These are phyloP conservation scores for Engystomops pustulosus DNA, from an alignment of 2,113 vertebrate genomes.

Conservation along the genomic window DNA sequence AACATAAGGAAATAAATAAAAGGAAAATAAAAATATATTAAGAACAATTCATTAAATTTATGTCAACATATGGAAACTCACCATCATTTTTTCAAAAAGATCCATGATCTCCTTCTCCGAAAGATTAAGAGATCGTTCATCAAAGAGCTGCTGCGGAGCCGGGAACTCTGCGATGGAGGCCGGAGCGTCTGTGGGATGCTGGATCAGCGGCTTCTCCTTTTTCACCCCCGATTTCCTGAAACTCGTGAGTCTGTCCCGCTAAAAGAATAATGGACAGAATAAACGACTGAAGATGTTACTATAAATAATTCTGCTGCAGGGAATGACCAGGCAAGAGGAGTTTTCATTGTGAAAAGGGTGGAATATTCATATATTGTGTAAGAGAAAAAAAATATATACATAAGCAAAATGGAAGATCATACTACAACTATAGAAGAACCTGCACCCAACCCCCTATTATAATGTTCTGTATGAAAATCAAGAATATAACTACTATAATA, in stretches of 20 bases:
- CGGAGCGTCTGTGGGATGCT: conserved; percentile 90
- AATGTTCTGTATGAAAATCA: too few relatives aligned
- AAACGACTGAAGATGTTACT: background rate
- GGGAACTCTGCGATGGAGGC: conserved; percentile 83
- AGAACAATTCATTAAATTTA: too few relatives aligned
- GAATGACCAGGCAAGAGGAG: too few relatives aligned
- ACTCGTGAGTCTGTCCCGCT: conserved; percentile 96
- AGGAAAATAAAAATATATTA: too few relatives aligned
- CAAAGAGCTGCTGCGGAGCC: conserved; percentile 84
- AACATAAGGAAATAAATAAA: too few relatives aligned
- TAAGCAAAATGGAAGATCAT: too few relatives aligned
- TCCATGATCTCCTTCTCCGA: conserved; percentile 97
- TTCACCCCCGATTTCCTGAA: conserved; percentile 89
- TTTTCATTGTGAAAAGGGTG: too few relatives aligned
- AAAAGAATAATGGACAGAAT: conserved; percentile 65
- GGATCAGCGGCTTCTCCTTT: conserved; percentile 93
- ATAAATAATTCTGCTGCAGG: too few relatives aligned
- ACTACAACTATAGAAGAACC: too few relatives aligned
- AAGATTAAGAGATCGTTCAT: conserved; percentile 91
- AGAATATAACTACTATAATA: too few relatives aligned
- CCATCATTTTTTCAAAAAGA: conserved; percentile 99
- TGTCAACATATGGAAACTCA: conserved; percentile 72
- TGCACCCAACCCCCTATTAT: too few relatives aligned
- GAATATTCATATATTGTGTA: background rate
- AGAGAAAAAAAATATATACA: background rate